Evolutionary conservation across 2,113 vertebrate species (phyloP).

Genomic region (Phycodurus eques): DNA sequence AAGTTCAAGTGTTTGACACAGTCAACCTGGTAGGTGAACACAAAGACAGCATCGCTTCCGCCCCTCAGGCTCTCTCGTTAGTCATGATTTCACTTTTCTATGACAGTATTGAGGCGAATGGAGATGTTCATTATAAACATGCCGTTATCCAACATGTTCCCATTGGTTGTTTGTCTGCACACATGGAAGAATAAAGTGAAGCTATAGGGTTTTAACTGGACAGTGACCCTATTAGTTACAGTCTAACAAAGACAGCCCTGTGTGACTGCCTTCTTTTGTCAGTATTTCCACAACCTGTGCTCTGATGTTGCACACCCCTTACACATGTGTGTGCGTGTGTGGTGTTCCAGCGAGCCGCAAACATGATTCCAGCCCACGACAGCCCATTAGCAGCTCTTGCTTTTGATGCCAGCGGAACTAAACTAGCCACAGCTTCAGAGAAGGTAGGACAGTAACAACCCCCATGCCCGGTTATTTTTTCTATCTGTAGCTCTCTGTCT

Average conservation of each 20-base stretch:
- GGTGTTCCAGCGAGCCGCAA: slow-evolving; percentile 87
- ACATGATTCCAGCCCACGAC: slow-evolving; percentile 99
- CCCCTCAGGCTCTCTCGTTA: background rate
- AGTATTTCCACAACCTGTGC: background rate
- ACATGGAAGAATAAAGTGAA: background rate
- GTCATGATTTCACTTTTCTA: background rate
- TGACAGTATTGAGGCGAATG: background rate
- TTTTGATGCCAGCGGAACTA: slow-evolving; percentile 92
- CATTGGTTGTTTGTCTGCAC: background rate
- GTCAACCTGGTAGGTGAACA: slow-evolving; percentile 87
- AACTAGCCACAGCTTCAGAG: slow-evolving; percentile 96
- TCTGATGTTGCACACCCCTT: slow-evolving; percentile 6
- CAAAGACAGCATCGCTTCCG: background rate
- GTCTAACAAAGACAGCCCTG: background rate
- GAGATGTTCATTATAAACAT: background rate
- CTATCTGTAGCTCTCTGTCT: background rate
- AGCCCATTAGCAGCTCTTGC: slow-evolving; percentile 94
- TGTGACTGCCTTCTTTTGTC: too few relatives aligned
- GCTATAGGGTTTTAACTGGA: background rate
- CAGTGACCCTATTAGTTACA: background rate
- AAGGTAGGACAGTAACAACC: slow-evolving; percentile 74
- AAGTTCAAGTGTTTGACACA: slow-evolving; percentile 98
- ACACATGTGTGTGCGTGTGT: slow-evolving; percentile 1
- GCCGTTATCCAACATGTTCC: background rate
- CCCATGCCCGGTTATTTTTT: background rate